phyloP scores from a whole-genome alignment of 2,888 invertebrate species.

The Drosophila pseudotalamancana region DNA sequence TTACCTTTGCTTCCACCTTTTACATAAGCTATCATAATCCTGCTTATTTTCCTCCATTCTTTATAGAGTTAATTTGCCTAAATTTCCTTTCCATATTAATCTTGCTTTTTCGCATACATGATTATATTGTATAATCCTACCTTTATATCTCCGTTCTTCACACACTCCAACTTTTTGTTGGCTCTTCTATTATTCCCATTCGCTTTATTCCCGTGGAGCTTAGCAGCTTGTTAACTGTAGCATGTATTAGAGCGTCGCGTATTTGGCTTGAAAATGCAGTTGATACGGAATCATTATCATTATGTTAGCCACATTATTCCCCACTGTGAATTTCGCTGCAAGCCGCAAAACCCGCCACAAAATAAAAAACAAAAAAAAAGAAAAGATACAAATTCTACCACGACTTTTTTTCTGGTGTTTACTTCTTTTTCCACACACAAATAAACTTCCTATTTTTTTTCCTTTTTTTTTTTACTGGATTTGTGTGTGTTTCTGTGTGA shows the following conservation, averaged over 20 bases:
- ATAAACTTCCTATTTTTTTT: conserved; percentile 74
- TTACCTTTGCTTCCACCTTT: no score
- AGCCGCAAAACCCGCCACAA: conserved; percentile 14
- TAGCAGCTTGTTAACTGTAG: conserved; percentile 19
- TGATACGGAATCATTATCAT: conserved; percentile 35
- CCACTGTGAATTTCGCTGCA: conserved; percentile 2
- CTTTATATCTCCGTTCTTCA: not conserved
- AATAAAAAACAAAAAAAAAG: not conserved
- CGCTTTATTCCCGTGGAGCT: conserved; percentile 4
- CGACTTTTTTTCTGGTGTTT: conserved; percentile 31
- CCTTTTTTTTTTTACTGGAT: conserved; percentile 15
- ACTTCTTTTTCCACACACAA: conserved; percentile 43
- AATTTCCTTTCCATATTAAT: no score
- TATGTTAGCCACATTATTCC: conserved; percentile 18
- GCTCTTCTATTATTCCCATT: conserved; percentile 8
- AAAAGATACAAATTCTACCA: conserved; percentile 41
- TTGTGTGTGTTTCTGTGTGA: not conserved
- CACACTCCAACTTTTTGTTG: not conserved
- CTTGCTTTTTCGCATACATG: no score
- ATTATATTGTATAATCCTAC: no score
- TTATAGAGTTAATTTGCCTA: no score
- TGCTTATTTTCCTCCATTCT: no score
- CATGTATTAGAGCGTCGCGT: conserved; percentile 8
- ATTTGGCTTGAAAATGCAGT: conserved; percentile 29
- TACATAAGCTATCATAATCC: no score